These are phyloP conservation scores for Tenualosa thibaudeaui DNA, from an alignment of 2,797 vertebrate species.

Conservation along the genomic window DNA sequence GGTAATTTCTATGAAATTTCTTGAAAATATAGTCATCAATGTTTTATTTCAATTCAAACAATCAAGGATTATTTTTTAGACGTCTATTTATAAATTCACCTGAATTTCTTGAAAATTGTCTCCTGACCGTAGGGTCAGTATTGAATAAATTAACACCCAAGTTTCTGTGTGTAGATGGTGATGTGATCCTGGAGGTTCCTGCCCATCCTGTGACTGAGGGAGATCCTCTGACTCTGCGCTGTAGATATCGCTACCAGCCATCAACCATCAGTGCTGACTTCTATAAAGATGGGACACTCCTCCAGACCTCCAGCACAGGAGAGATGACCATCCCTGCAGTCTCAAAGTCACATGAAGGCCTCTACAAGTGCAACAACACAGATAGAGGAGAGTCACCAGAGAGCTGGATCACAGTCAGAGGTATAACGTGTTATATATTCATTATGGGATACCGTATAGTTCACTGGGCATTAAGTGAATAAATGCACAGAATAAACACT, in stretches of 20 bases:
- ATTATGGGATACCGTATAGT: too few relatives aligned
- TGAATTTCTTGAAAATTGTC: too few relatives aligned
- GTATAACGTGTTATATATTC: background rate
- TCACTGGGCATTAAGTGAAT: too few relatives aligned
- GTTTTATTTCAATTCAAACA: too few relatives aligned
- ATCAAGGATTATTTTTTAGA: too few relatives aligned
- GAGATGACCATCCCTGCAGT: conserved; percentile 28
- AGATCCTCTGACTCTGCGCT: conserved; percentile 25
- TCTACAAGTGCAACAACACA: conserved; percentile 29
- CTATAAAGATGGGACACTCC: conserved; percentile 15
- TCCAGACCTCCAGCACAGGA: conserved; percentile 7
- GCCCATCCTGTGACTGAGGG: conserved; percentile 23
- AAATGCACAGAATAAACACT: too few relatives aligned
- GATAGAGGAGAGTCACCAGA: conserved; percentile 27
- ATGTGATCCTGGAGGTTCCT: too few relatives aligned
- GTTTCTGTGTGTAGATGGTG: background rate
- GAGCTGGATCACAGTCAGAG: conserved; percentile 31
- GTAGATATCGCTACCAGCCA: background rate
- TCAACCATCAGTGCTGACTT: background rate
- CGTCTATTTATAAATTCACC: too few relatives aligned
- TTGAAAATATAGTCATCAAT: too few relatives aligned
- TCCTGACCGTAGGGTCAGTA: too few relatives aligned
- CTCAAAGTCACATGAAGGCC: conserved; percentile 28
- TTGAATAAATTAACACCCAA: background rate
- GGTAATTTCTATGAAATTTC: too few relatives aligned